These are phyloP conservation scores for Torymus auratus DNA, from an alignment of 2,888 invertebrate species.

Conservation along the genomic window DNA sequence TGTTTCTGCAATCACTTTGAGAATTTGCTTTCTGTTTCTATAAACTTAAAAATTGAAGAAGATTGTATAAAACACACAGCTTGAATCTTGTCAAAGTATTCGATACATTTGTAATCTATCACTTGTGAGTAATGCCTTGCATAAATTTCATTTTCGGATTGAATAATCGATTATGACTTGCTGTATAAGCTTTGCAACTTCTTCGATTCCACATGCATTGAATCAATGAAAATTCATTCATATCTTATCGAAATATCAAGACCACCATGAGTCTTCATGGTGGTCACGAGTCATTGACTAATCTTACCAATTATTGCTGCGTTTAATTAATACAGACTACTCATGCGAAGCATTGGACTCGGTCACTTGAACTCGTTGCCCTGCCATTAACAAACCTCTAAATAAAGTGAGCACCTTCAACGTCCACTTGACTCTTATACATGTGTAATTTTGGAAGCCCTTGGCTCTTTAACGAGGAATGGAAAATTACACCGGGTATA, in stretches of 20 bases:
- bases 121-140: background rate
- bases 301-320: too few species aligned
- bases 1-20: background rate
- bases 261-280: too few species aligned
- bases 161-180: background rate
- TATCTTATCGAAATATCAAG: too few species aligned
- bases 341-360: slow-evolving; percentile 2
- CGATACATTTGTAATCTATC: background rate
- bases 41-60: too few species aligned
- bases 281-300: too few species aligned
- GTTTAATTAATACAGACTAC: background rate
- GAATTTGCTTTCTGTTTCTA: too few species aligned
- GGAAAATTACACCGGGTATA: slow-evolving; percentile 11
- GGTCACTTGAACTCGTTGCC: slow-evolving; percentile 16
- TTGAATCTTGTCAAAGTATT: slow-evolving; percentile 1
- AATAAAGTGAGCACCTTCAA: slow-evolving; percentile 41
- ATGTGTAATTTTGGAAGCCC: slow-evolving; percentile 15
- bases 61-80: background rate
- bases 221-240: too few species aligned
- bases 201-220: too few species aligned
- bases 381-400: background rate
- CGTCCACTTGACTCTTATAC: slow-evolving; percentile 8
- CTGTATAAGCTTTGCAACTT: background rate
- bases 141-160: background rate
- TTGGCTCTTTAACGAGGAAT: background rate